Conservation (phyloP, 2,113 vertebrate genomes). For the Empidonax alnorum region DNA sequence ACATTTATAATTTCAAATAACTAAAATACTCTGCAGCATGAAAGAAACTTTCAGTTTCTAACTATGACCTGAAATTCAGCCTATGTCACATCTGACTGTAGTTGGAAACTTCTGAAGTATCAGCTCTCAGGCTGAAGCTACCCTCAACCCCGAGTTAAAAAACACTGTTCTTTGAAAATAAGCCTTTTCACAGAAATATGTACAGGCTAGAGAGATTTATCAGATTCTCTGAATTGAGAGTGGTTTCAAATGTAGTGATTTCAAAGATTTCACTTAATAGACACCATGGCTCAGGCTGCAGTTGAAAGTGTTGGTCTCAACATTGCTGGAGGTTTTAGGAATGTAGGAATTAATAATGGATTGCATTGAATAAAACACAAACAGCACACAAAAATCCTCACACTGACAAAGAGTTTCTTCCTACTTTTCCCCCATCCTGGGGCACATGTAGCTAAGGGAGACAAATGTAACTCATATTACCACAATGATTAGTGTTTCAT, state of each 20-base stretch:
- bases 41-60: too few species aligned
- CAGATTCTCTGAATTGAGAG: slow-evolving; percentile 14
- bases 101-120: slow-evolving; percentile 8
- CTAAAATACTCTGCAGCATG: background rate
- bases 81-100: background rate
- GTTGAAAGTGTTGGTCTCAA: slow-evolving; percentile 10
- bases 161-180: background rate
- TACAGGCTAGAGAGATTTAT: slow-evolving; percentile 3
- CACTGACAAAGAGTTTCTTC: background rate
- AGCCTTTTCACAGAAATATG: background rate
- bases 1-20: background rate
- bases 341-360: slow-evolving; percentile 34
- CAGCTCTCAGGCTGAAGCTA: background rate
- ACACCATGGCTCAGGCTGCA: background rate
- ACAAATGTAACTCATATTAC: background rate
- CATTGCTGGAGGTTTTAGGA: background rate
- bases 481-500: background rate
- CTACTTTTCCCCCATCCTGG: background rate
- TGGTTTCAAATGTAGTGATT: slow-evolving; percentile 17
- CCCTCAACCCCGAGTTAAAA: background rate
- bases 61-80: background rate
- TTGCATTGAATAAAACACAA: slow-evolving; percentile 43
- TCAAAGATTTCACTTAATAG: slow-evolving; percentile 31
- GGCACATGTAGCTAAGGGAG: background rate
- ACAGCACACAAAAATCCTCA: background rate